phyloP scores from a whole-genome alignment of 2,113 vertebrate genomes.

The Periophthalmodon schlosseri region DNA sequence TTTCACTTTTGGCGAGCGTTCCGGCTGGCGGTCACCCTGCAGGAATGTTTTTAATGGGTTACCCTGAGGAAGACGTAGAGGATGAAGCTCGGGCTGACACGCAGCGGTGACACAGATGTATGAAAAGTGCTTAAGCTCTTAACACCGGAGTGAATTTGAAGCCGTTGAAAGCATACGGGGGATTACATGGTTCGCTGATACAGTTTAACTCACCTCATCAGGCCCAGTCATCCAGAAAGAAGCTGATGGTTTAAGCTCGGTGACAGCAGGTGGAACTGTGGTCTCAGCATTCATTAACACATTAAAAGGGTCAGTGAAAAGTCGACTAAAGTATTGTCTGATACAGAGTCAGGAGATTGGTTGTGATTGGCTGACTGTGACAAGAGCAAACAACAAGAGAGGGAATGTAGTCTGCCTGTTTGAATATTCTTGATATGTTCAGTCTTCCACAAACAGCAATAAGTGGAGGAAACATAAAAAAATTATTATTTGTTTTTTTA shows the following conservation, averaged over 20 bases:
- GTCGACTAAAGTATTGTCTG: slow-evolving; percentile 31
- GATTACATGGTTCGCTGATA: slow-evolving; percentile 23
- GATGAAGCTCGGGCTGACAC: slow-evolving; percentile 42
- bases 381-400: background rate
- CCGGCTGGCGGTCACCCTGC: slow-evolving; percentile 39
- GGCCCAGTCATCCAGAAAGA: slow-evolving; percentile 35
- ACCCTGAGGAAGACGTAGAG: slow-evolving; percentile 45
- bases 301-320: slow-evolving; percentile 17
- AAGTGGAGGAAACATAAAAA: too few relatives aligned
- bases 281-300: slow-evolving; percentile 9
- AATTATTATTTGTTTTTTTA: too few relatives aligned
- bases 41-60: slow-evolving; percentile 60
- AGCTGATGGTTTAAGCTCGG: slow-evolving; percentile 40
- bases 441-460: too few relatives aligned
- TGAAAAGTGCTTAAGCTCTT: slow-evolving; percentile 47
- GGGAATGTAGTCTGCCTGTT: background rate
- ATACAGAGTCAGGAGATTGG: background rate
- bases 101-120: slow-evolving; percentile 20
- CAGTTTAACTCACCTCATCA: slow-evolving; percentile 39
- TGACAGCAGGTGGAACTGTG: slow-evolving; percentile 9
- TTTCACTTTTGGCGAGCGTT: slow-evolving; percentile 55
- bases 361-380: background rate
- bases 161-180: slow-evolving; percentile 14
- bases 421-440: background rate
- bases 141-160: slow-evolving; percentile 18